Percentiles rank a stretch among this genome's conserved stretches.
phyloP scores from a whole-genome alignment of 1,140 invertebrate species.

The Oedothorax gibbosus region DNA sequence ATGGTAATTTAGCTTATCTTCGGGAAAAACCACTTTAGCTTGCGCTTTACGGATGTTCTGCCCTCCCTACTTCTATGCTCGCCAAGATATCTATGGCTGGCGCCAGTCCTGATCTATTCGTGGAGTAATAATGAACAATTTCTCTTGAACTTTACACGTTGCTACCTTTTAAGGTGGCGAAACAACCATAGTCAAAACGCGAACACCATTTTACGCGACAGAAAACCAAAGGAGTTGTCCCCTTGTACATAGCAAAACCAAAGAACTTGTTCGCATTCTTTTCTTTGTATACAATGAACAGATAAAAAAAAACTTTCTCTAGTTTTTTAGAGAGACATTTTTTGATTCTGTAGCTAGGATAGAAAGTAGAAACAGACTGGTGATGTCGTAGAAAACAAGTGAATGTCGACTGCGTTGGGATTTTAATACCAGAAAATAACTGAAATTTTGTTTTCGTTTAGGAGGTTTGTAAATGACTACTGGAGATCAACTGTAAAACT shows the following conservation, averaged over 20 bases:
- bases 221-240: background rate
- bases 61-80: slow-evolving; percentile 7
- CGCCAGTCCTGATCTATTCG: slow-evolving; percentile 56
- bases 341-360: slow-evolving; percentile 52
- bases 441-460: background rate
- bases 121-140: slow-evolving; percentile 37
- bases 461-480: no score
- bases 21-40: background rate
- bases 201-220: slow-evolving; percentile 1
- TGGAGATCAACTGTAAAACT: no score
- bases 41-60: slow-evolving; percentile 22
- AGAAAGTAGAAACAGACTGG: slow-evolving; percentile 46
- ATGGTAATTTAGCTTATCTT: no score
- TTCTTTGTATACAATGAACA: slow-evolving; percentile 40
- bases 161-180: background rate
- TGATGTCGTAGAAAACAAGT: slow-evolving; percentile 33
- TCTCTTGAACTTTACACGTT: slow-evolving; percentile 12
- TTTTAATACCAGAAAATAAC: background rate
- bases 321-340: slow-evolving; percentile 56
- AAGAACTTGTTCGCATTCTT: background rate
- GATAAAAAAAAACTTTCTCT: slow-evolving; percentile 49
- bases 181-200: slow-evolving; percentile 6
- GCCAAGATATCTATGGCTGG: slow-evolving; percentile 55
- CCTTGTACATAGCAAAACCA: slow-evolving; percentile 29
- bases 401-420: slow-evolving; percentile 3